Percentiles rank a stretch among this genome's conserved stretches.
These are phyloP conservation scores for Agapornis roseicollis DNA, from an alignment of 2,113 vertebrate genomes.

Conservation along the genomic window DNA sequence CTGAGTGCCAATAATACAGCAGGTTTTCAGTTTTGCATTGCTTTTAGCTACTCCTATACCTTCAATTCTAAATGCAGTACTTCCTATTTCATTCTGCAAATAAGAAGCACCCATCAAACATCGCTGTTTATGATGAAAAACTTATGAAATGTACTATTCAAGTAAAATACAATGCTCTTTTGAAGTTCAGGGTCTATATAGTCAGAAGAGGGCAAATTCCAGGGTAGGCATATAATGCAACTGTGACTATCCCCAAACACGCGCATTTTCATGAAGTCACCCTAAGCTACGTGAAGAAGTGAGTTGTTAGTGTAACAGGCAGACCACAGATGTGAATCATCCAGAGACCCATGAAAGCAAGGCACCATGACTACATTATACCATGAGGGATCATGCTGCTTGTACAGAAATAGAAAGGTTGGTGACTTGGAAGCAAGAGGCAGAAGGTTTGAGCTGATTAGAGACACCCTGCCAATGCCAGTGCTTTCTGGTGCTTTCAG, in stretches of 20 bases:
- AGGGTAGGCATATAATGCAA: neutral
- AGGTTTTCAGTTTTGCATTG: neutral
- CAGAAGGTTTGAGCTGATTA: slow-evolving; percentile 23
- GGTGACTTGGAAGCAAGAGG: neutral
- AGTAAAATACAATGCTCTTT: neutral
- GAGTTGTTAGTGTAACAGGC: neutral
- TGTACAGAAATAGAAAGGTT: neutral
- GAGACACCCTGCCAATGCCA: neutral
- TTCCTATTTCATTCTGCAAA: neutral
- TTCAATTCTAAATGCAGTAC: neutral
- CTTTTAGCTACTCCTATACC: neutral
- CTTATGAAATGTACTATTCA: neutral
- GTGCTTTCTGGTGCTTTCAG: neutral
- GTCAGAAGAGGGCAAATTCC: neutral
- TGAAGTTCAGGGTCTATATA: neutral
- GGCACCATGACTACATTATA: rapidly evolving
- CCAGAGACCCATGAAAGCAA: neutral
- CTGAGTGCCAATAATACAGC: neutral
- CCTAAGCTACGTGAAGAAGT: neutral
- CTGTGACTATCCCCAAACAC: neutral
- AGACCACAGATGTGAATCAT: neutral
- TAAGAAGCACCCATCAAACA: neutral
- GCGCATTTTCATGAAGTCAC: neutral
- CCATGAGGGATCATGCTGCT: neutral
- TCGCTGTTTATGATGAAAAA: neutral